Evolutionary conservation across 2,113 vertebrate genomes (phyloP), one percentile per base, ranked within the genome.

Genomic region (Nibea albiflora): DNA sequence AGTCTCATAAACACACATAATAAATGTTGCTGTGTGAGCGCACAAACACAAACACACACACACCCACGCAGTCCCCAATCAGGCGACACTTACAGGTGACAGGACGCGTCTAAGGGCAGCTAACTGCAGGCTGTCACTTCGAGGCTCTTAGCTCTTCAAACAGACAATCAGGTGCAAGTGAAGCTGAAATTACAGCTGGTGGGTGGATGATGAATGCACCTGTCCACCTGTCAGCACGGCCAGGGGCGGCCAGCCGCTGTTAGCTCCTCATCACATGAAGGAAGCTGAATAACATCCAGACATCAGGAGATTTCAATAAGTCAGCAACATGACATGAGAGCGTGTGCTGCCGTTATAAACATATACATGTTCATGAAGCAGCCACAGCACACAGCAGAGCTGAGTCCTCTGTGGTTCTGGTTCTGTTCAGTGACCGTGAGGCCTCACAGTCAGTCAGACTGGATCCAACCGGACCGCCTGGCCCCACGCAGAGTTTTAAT

Each of bases 91-190:
- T 49, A 20, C 20, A n/a, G n/a, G n/a, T n/a, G n/a, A n/a, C n/a
- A 39, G 42, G n/a, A 76, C 9, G 22, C 4, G 4, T 60, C 64
- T 26, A 11, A 17, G n/a, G 35, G 26, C 31, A 16, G 50, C 1
- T 73, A 74, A 81, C 16, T 60, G 35, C 65, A 20, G 77, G 57
- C n/a, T 67, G 73, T 65, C 87, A 73, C 17, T 22, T 22, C 1
- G 0, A n/a, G 14, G 26, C 64, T 65, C 14, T 46, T 20, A 26
- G 26, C 64, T 47, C 74, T 42, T 61, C 53, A 73, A 65, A 28
- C 1, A 35, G 62, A 74, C 61, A 31, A 60, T 86, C 68, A 68
- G 17, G 53, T 70, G 26, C 24, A 69, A 62, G 64, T 17, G 67
- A 39, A 68, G 54, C 24, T 71, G 52, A 75, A 78, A 67, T 83